These are phyloP conservation scores for Heterodera schachtii DNA, from an alignment of 1,140 invertebrate species.

Conservation along the genomic window DNA sequence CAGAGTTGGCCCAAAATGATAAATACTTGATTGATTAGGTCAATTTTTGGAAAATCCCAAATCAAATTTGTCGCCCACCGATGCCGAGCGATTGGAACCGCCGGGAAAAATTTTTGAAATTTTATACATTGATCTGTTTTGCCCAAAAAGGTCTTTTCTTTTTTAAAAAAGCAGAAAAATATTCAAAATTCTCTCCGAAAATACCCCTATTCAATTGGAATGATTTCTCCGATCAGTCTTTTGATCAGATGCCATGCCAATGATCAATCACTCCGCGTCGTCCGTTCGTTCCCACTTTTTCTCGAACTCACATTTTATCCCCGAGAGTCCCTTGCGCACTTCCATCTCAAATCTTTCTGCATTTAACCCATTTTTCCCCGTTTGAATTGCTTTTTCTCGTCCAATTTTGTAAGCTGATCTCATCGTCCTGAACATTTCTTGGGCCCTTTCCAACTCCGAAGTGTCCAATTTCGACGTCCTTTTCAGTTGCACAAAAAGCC, in stretches of 20 bases:
- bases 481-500: neutral
- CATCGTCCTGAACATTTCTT: neutral
- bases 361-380: neutral
- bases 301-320: neutral
- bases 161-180: too few species aligned
- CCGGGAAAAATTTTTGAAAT: too few species aligned
- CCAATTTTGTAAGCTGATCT: neutral
- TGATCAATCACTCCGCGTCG: too few species aligned
- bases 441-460: neutral
- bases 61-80: too few species aligned
- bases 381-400: neutral
- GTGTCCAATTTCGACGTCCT: neutral
- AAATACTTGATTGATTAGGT: too few species aligned
- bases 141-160: too few species aligned
- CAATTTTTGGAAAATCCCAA: too few species aligned
- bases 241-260: neutral
- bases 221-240: neutral
- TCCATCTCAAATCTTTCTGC: neutral
- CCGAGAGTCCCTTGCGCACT: neutral
- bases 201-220: too few species aligned
- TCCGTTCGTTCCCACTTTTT: neutral
- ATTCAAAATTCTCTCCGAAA: too few species aligned
- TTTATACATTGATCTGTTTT: too few species aligned
- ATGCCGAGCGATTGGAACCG: too few species aligned
- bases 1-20: too few species aligned